Conservation (phyloP, 92 coral and sea anemone genomes). For the Parazoanthus darwini region DNA sequence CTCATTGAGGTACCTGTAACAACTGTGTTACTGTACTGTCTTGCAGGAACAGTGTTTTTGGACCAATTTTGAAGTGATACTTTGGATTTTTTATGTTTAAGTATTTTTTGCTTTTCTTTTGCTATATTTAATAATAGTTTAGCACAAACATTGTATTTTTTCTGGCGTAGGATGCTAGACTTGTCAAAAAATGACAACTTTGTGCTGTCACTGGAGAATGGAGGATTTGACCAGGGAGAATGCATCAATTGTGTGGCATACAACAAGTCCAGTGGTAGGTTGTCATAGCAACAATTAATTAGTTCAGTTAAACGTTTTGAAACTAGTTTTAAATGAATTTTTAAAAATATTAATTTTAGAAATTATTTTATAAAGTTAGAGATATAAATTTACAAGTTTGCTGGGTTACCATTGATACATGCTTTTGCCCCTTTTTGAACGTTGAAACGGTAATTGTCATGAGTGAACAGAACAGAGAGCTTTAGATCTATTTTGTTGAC, state of each 20-base stretch:
- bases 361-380: no score
- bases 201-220: conserved; percentile 78
- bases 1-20: conserved; percentile 72
- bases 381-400: no score
- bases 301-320: neutral
- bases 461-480: no score
- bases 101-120: neutral
- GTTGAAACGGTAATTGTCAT: no score
- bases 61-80: no score
- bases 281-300: neutral
- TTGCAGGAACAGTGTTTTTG: no score
- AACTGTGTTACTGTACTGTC: neutral
- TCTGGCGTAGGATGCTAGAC: conserved; percentile 77
- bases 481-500: no score
- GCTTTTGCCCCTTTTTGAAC: no score
- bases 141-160: neutral
- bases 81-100: no score
- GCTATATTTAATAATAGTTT: neutral
- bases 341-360: no score
- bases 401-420: no score
- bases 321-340: neutral
- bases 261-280: conserved; percentile 84
- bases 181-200: conserved; percentile 94
- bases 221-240: conserved; percentile 91
- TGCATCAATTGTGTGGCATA: conserved; percentile 82